These are phyloP conservation scores for Neuroscelio doddi DNA, from an alignment of 2,888 invertebrate species.

Conservation along the genomic window DNA sequence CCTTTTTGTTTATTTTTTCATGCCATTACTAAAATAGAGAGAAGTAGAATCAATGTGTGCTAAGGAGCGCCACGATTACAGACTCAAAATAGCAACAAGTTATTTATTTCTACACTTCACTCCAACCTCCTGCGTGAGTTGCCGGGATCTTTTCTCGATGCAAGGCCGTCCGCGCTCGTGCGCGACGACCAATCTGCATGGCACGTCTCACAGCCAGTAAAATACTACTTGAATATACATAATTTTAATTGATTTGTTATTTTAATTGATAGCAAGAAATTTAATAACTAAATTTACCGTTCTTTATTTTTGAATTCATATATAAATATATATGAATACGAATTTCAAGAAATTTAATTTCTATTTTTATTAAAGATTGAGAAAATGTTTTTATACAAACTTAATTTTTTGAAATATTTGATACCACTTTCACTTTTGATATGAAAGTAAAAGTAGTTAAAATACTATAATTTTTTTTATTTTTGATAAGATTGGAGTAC, in stretches of 20 bases:
- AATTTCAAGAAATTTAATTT: too few species aligned
- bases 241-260: slow-evolving; percentile 4
- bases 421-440: too few species aligned
- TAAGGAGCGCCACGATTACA: slow-evolving; percentile 5
- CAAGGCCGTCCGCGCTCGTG: slow-evolving; percentile 14
- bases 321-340: too few species aligned
- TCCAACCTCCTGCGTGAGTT: slow-evolving; percentile 16
- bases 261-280: slow-evolving; percentile 14
- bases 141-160: slow-evolving; percentile 14
- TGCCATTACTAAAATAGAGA: not conserved
- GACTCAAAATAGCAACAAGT: slow-evolving; percentile 19
- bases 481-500: too few species aligned
- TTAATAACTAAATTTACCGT: too few species aligned
- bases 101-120: slow-evolving; percentile 15
- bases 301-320: too few species aligned
- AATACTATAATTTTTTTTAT: too few species aligned
- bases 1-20: not conserved
- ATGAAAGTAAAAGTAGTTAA: too few species aligned
- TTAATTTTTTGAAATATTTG: too few species aligned
- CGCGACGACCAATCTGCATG: slow-evolving; percentile 6
- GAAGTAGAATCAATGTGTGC: not conserved
- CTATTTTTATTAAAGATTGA: too few species aligned
- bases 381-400: too few species aligned
- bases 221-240: slow-evolving; percentile 1
- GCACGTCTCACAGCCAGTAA: not conserved